phyloP scores from a whole-genome alignment of 2,797 vertebrate genomes.

The Dendrocincla tyrannina region DNA sequence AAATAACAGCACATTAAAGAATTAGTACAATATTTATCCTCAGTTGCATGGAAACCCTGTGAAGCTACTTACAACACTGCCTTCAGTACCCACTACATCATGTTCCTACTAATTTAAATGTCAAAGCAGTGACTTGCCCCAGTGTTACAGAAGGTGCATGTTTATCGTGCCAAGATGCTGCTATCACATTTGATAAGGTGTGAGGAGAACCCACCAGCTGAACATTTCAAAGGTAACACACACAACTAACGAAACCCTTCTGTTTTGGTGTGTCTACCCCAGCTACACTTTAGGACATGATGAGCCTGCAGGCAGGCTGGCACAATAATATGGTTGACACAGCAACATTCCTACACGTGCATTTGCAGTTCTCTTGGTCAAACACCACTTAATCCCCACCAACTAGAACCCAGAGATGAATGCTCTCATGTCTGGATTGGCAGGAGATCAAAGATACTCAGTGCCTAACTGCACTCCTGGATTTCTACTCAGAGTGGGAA shows the following conservation, averaged over 20 bases:
- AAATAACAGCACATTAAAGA: conserved; percentile 34
- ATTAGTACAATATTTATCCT: conserved; percentile 25
- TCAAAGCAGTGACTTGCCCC: not conserved
- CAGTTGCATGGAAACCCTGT: not conserved
- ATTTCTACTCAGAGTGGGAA: not conserved
- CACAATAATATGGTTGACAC: not conserved
- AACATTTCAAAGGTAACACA: not conserved
- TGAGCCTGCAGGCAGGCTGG: not conserved
- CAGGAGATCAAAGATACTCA: not conserved
- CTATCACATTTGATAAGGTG: not conserved
- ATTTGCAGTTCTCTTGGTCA: not conserved
- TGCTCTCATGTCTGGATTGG: not conserved
- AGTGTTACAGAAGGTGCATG: not conserved
- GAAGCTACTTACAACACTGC: not conserved
- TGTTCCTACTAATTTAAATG: not conserved
- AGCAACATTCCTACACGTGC: fast-evolving
- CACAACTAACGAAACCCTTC: not conserved
- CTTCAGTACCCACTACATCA: not conserved
- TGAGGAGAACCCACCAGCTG: not conserved
- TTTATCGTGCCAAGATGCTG: not conserved
- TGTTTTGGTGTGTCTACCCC: not conserved
- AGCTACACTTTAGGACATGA: not conserved
- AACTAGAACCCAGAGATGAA: not conserved
- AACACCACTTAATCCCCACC: not conserved
- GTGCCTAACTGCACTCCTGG: not conserved